A percentile compares a stretch with the other conserved stretches of the same genome.
Conservation (phyloP, 2,888 invertebrate genomes). For the Drosophila differens region DNA sequence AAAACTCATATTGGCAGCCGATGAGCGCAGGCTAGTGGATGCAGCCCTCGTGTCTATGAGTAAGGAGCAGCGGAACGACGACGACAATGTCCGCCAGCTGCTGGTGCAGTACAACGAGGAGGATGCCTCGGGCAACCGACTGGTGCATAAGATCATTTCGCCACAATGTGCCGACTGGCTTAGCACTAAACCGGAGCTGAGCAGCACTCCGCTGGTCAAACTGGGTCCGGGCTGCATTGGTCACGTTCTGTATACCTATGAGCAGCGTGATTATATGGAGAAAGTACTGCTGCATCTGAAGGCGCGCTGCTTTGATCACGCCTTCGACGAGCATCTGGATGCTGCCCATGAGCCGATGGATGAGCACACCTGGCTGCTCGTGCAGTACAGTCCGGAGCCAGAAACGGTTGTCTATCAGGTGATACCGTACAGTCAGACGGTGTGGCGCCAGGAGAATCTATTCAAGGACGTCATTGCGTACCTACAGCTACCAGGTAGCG, state of each 20-base stretch:
- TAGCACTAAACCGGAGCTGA: constrained; percentile 38
- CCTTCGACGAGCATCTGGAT: constrained; percentile 55
- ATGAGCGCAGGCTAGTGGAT: constrained; percentile 67
- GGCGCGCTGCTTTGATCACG: constrained; percentile 62
- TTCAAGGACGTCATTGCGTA: constrained; percentile 77
- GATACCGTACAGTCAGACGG: constrained; percentile 58
- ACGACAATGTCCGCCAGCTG: constrained; percentile 31
- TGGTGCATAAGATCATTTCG: constrained; percentile 64
- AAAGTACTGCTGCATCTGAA: constrained; percentile 67
- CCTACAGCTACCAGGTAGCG: constrained; percentile 52
- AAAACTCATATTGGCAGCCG: constrained; percentile 70
- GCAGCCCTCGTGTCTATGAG: constrained; percentile 53
- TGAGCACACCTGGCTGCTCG: constrained; percentile 69
- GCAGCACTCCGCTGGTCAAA: constrained; percentile 47
- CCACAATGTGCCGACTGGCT: constrained; percentile 51
- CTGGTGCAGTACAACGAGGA: constrained; percentile 68
- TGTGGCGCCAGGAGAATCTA: constrained; percentile 68
- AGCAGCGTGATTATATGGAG: constrained; percentile 61
- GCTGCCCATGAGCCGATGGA: constrained; percentile 22
- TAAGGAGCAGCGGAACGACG: constrained; percentile 38
- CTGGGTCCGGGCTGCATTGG: constrained; percentile 45
- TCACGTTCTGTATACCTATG: constrained; percentile 59
- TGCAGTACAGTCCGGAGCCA: constrained; percentile 75
- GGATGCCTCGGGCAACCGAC: constrained; percentile 21
- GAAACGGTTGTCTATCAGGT: constrained; percentile 68